phyloP scores from a whole-genome alignment of 2,113 vertebrate genomes.

The Gallinago jamesoni region DNA sequence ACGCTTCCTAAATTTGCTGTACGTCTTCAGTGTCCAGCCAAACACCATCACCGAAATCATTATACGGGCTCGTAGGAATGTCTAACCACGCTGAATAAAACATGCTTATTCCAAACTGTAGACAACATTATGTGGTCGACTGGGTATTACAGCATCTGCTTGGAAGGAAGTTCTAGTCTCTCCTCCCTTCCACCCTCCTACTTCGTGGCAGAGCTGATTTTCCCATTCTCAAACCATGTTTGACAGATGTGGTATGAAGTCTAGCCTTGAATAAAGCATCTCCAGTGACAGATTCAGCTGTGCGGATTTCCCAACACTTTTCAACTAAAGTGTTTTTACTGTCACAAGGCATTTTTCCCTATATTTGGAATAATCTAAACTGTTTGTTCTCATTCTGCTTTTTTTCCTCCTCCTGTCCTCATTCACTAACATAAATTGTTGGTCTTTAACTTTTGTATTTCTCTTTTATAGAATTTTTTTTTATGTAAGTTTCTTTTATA shows the following conservation, averaged over 20 bases:
- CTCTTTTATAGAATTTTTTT: background rate
- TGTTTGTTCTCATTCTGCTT: background rate
- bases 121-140: slow-evolving; percentile 28
- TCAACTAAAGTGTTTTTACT: background rate
- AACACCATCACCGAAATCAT: background rate
- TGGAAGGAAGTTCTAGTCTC: slow-evolving; percentile 49
- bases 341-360: background rate
- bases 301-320: slow-evolving; percentile 16
- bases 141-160: slow-evolving; percentile 6
- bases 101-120: slow-evolving; percentile 13
- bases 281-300: background rate
- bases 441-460: background rate
- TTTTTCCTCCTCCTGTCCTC: background rate
- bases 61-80: background rate
- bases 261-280: slow-evolving; percentile 32
- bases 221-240: slow-evolving; percentile 16
- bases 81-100: background rate
- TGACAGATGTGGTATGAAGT: slow-evolving; percentile 53
- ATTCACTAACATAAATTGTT: background rate
- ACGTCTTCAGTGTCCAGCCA: background rate
- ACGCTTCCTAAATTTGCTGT: background rate
- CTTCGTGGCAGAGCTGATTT: slow-evolving; percentile 29
- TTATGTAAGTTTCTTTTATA: background rate
- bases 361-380: background rate
- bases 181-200: slow-evolving; percentile 45